Percentiles rank a stretch among this genome's conserved stretches.
These are phyloP conservation scores for Peromyscus aztecus DNA, from an alignment of 2,797 vertebrate genomes.

Conservation along the genomic window DNA sequence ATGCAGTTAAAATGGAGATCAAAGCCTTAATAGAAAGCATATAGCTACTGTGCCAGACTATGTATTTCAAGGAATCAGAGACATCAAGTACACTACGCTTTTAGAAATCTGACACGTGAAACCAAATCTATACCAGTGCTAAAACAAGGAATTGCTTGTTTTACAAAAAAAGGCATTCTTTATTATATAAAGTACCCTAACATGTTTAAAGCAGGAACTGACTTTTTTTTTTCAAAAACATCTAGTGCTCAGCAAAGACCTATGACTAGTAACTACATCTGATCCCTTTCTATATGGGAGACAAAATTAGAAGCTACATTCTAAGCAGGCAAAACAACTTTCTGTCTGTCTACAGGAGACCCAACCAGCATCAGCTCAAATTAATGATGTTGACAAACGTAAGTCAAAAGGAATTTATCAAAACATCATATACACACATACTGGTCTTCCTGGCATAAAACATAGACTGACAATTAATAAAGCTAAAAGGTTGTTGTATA, in stretches of 20 bases:
- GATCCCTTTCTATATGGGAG: background rate
- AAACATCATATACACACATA: slow-evolving; percentile 8
- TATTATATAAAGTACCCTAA: slow-evolving; percentile 19
- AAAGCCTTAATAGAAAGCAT: slow-evolving; percentile 62
- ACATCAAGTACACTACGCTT: slow-evolving; percentile 31
- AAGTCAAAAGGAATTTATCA: background rate
- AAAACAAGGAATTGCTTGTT: slow-evolving; percentile 42
- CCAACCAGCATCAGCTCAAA: background rate
- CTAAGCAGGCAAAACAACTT: background rate
- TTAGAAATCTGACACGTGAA: slow-evolving; percentile 58
- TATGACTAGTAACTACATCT: background rate
- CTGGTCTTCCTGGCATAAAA: slow-evolving; percentile 48
- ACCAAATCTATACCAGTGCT: background rate
- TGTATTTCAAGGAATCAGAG: slow-evolving; percentile 66
- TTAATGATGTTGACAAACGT: background rate
- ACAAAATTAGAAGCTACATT: slow-evolving; percentile 42
- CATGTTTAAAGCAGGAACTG: slow-evolving; percentile 16
- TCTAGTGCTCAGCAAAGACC: slow-evolving; percentile 31
- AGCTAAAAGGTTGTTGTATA: background rate
- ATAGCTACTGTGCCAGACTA: slow-evolving; percentile 38
- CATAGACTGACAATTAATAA: background rate
- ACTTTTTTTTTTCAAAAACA: slow-evolving; percentile 25
- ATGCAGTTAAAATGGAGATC: slow-evolving; percentile 68
- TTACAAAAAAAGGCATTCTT: slow-evolving; percentile 20
- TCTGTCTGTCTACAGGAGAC: background rate